Evolutionary conservation across 92 coral and sea anemone genomes (phyloP).

Genomic region (Epizoanthus stellaris): DNA sequence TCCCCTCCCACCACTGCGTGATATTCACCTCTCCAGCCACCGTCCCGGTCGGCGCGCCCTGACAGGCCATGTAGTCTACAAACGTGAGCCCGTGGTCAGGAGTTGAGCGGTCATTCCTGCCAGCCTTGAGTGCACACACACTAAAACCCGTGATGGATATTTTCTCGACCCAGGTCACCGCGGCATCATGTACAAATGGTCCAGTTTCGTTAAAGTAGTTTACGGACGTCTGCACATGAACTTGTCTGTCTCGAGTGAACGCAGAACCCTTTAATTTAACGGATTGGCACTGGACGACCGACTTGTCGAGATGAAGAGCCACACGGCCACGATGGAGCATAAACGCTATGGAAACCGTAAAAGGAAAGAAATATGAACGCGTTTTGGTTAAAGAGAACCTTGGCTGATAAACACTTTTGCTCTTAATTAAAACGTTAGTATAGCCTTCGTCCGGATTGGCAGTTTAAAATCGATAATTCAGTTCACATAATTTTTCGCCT

Average conservation of each 20-base stretch:
- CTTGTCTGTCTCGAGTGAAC: constrained; percentile 37
- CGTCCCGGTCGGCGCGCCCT: constrained; percentile 69
- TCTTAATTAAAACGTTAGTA: neutral
- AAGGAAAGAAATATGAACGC: neutral
- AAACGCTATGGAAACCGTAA: constrained; percentile 41
- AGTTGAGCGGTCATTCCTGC: constrained; percentile 70
- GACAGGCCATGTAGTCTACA: constrained; percentile 76
- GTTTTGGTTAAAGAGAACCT: no score
- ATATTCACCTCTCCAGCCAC: constrained; percentile 69
- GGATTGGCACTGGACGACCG: constrained; percentile 59
- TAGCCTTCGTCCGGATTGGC: no score
- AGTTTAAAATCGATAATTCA: no score
- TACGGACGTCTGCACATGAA: constrained; percentile 66
- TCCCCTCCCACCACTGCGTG: constrained; percentile 71
- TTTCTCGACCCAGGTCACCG: constrained; percentile 78
- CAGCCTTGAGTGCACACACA: constrained; percentile 73
- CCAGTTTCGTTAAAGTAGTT: constrained; percentile 61
- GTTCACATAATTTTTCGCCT: no score
- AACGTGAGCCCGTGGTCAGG: constrained; percentile 69
- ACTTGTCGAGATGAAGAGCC: constrained; percentile 55
- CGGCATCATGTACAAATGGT: constrained; percentile 73
- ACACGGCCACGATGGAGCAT: constrained; percentile 72
- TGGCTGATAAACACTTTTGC: neutral
- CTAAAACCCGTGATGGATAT: constrained; percentile 58
- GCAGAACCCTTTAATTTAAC: constrained; percentile 53